Base-by-base conservation (phyloP, 2,888 invertebrate species). In the Hypsopygia costalis region DNA sequence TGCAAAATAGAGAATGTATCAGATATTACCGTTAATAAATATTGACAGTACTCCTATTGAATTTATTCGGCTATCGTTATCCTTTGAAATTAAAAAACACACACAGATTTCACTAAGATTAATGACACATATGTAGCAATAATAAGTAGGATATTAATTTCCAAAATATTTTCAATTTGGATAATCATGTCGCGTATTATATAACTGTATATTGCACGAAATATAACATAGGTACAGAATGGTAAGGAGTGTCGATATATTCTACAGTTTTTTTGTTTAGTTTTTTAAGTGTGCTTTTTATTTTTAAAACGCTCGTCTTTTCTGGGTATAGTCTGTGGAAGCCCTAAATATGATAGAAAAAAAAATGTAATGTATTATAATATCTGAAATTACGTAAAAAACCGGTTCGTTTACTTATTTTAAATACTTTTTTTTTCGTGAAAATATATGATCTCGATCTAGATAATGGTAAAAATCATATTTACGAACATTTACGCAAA, bases 261-360 rank as follows among this genome's bases (percentile, higher is more conserved):
- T 68, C 22, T 16, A 33, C 16, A 22, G 65, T 69, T 76, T 78
- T 73, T 60, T 62, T n/a, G n/a, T 82, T 25, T 25, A 81, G 78
- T 69, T 51, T 62, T 41, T 3, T 83, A 82, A 80, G 81, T 59
- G 75, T 74, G 81, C 78, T 85, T 81, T 75, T 80, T 70, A 72
- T 67, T 73, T 67, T 62, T 60, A 46, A 37, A 36, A 41, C 32
- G 25, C 38, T 42, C 41, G 43, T 33, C 36, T 8, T 28, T 29
- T 22, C 33, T 11, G 37, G 32, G 34, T 25, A n/a, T 32, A 25
- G 36, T 22, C 22, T 12, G 10, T 25, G 9, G 20, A 22, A 21
- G 12, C 11, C 11, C 9, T 8, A 27, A 33, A 7, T 7, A 27
- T 1, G 11, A 27, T 35, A 25, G 27, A 16, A 16, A 16, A 16